Conservation (phyloP, 1,140 invertebrate genomes). For the Conus betulinus region DNA sequence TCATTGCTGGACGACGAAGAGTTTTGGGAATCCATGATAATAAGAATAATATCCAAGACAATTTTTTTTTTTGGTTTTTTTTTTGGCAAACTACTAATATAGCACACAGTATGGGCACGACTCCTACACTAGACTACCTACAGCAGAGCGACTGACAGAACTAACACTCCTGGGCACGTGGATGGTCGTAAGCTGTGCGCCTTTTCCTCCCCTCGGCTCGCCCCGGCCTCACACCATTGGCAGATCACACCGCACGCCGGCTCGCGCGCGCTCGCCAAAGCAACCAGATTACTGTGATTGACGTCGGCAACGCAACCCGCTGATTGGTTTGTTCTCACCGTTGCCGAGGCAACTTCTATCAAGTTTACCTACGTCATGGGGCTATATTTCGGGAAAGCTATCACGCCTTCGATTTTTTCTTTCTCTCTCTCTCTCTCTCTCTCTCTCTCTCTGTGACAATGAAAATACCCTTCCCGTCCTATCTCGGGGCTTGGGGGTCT, state of each 20-base stretch:
- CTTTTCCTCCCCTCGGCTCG: conserved; percentile 18
- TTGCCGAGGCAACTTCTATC: conserved; percentile 63
- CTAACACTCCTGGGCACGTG: conserved; percentile 54
- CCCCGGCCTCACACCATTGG: conserved; percentile 57
- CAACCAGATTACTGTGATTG: conserved; percentile 64
- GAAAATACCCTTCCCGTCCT: conserved; percentile 57
- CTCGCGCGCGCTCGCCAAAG: conserved; percentile 63
- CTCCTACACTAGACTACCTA: conserved; percentile 62
- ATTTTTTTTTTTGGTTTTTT: no score
- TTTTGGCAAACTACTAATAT: no score
- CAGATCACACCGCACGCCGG: conserved; percentile 58
- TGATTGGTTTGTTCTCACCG: conserved; percentile 56
- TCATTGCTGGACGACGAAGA: conserved; percentile 56
- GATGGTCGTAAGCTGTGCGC: conserved; percentile 37
- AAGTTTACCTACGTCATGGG: conserved; percentile 48
- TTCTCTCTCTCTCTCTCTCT: not conserved
- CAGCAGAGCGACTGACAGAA: conserved; percentile 55
- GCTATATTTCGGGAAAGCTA: conserved; percentile 40
- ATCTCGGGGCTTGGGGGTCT: not conserved
- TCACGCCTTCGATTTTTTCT: conserved; percentile 49
- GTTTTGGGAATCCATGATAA: conserved; percentile 67
- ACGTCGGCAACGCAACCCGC: conserved; percentile 45
- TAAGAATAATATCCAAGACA: conserved; percentile 46
- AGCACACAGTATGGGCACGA: not conserved
- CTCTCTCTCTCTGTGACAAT: conserved; percentile 39